A percentile compares a stretch with the other conserved stretches of the same genome.
Conservation (phyloP, 2,797 vertebrate species). For the Eulemur mongoz region DNA sequence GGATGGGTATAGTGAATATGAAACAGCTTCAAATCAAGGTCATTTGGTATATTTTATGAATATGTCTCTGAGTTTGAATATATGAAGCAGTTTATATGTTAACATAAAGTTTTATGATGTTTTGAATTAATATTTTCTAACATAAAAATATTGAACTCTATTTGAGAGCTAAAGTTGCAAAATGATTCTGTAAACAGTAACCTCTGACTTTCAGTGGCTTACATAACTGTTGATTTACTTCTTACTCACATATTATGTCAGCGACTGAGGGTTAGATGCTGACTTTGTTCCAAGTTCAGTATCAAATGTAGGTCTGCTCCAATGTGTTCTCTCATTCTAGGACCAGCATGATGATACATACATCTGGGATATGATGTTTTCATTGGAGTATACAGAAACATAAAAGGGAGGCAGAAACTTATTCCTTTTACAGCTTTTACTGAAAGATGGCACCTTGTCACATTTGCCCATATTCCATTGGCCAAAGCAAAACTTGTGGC, state of each 20-base stretch:
- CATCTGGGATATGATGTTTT: not conserved
- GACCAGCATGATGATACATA: not conserved
- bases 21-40: not conserved
- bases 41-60: not conserved
- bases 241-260: not conserved
- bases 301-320: not conserved
- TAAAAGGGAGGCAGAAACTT: not conserved
- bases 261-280: not conserved
- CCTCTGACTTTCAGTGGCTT: not conserved
- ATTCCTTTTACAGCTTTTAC: not conserved
- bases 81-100: not conserved
- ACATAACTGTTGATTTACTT: not conserved
- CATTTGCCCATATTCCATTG: not conserved
- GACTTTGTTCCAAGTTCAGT: not conserved
- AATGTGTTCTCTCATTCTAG: not conserved
- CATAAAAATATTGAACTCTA: not conserved
- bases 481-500: not conserved
- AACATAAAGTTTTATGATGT: not conserved
- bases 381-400: not conserved
- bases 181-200: not conserved
- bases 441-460: not conserved
- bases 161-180: not conserved
- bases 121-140: not conserved
- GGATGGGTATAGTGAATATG: not conserved
- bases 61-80: not conserved